A percentile compares a stretch with the other conserved stretches of the same genome.
These are phyloP conservation scores for Emydocephalus ijimae DNA, from an alignment of 2,113 vertebrate genomes.

Conservation along the genomic window DNA sequence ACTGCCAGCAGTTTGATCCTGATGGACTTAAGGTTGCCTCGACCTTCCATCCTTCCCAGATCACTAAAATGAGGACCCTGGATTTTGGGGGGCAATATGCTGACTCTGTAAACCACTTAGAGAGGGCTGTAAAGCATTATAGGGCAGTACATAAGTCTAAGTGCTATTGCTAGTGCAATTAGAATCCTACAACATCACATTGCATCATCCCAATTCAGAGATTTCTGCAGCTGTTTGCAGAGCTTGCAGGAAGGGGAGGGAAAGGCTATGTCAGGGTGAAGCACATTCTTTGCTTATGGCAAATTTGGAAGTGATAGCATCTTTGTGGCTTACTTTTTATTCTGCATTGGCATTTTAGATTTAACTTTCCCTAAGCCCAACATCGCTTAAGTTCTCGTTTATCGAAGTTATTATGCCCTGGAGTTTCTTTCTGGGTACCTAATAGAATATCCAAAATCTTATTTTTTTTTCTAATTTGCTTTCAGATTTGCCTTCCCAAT, in stretches of 20 bases:
- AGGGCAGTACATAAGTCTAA: no score
- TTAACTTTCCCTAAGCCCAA: background rate
- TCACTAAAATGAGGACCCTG: no score
- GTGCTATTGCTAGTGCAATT: no score
- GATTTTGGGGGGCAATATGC: no score
- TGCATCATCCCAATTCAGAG: accelerated
- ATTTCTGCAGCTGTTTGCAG: background rate
- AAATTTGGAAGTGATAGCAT: background rate
- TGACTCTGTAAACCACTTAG: no score
- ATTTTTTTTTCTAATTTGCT: background rate
- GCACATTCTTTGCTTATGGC: accelerated
- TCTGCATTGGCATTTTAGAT: background rate
- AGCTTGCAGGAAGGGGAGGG: background rate
- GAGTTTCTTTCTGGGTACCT: background rate
- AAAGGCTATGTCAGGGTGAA: background rate
- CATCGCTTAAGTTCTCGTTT: accelerated
- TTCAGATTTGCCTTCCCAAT: background rate
- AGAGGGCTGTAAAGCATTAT: no score
- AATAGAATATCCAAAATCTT: accelerated
- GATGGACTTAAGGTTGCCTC: no score
- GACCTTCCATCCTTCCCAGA: no score
- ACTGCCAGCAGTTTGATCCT: no score
- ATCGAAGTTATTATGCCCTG: background rate
- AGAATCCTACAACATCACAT: background rate
- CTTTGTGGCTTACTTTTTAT: background rate